A percentile compares a stretch with the other conserved stretches of the same genome.
These are phyloP conservation scores for Mesembrinibis cayennensis DNA, from an alignment of 2,113 vertebrate species.

Conservation along the genomic window DNA sequence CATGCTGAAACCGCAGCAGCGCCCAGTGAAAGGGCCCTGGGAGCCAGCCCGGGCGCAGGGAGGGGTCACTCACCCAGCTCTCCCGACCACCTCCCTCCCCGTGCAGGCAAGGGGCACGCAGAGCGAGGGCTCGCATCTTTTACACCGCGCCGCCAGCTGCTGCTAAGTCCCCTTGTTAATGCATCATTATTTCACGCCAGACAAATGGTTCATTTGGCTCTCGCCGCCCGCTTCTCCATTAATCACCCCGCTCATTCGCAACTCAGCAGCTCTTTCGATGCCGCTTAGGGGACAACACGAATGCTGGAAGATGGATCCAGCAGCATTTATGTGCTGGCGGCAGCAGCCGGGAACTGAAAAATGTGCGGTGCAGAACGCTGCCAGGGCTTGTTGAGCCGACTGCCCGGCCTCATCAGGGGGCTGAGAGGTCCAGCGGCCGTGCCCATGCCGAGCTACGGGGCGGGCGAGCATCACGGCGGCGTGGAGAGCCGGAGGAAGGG, in stretches of 20 bases:
- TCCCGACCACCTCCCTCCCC: neutral
- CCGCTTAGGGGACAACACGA: neutral
- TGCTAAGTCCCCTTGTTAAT: neutral
- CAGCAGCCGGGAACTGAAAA: neutral
- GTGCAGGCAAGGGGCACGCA: neutral
- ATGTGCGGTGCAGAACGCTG: accelerated
- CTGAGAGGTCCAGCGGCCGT: accelerated
- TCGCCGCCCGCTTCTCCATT: neutral
- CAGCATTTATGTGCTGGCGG: neutral
- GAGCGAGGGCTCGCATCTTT: neutral
- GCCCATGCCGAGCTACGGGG: accelerated
- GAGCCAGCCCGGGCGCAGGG: neutral
- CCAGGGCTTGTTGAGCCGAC: neutral
- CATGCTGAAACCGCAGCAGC: neutral
- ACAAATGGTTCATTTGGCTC: neutral
- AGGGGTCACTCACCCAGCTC: neutral
- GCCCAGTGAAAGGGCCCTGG: neutral
- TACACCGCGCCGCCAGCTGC: neutral
- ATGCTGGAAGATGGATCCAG: neutral
- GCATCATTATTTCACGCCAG: neutral
- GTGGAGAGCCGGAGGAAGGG: accelerated
- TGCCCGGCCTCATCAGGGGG: accelerated
- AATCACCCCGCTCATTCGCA: neutral
- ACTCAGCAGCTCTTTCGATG: neutral
- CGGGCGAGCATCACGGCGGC: accelerated